A percentile compares a stretch with the other conserved stretches of the same genome.
Conservation (phyloP, 2,888 invertebrate species). For the Polylopha cassiicola region DNA sequence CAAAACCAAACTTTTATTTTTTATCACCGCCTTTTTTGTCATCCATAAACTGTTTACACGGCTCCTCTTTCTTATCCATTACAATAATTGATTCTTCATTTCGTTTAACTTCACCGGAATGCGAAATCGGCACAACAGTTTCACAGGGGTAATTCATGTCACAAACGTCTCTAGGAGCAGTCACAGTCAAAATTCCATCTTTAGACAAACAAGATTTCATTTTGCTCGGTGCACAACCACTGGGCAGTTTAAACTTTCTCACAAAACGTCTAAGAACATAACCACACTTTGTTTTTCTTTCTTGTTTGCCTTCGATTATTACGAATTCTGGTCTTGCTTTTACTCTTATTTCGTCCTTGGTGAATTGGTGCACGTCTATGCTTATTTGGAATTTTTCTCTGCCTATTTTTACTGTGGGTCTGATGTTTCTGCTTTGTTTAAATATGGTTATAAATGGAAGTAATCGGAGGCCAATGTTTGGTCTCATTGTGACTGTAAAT, state of each 20-base stretch:
- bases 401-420: conserved; percentile 46
- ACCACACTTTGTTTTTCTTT: conserved; percentile 45
- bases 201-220: conserved; percentile 44
- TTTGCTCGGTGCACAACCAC: conserved; percentile 45
- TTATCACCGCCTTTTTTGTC: no score
- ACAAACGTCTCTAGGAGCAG: conserved; percentile 41
- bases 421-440: conserved; percentile 36
- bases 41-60: no score
- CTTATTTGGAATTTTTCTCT: conserved; percentile 54
- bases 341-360: conserved; percentile 54
- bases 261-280: conserved; percentile 47
- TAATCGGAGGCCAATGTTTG: no score
- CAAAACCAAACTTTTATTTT: no score
- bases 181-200: conserved; percentile 52
- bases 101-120: conserved; percentile 19
- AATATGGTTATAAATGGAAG: conserved; percentile 32
- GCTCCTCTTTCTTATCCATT: no score
- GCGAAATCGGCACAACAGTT: conserved; percentile 36
- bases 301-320: conserved; percentile 62
- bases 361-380: conserved; percentile 50
- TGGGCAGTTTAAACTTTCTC: conserved; percentile 55
- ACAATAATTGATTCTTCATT: no score
- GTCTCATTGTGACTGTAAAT: no score
- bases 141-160: conserved; percentile 42
- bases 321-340: conserved; percentile 56